Evolutionary conservation across 2,113 vertebrate species (phyloP).

Genomic region (Dromas ardeola): DNA sequence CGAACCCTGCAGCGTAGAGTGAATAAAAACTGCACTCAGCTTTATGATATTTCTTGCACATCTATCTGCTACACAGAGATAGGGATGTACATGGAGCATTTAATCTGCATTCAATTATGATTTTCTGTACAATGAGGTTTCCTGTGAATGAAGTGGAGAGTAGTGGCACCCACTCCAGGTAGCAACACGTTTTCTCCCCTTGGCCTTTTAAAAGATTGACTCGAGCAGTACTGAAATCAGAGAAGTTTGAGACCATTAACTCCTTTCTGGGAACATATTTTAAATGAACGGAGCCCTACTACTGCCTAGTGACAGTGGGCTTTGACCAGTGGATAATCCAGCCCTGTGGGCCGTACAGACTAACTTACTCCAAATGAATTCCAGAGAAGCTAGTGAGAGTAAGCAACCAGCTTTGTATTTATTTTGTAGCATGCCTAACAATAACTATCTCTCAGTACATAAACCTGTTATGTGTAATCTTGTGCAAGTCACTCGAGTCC

Average conservation of each 20-base stretch:
- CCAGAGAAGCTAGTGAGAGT: background rate
- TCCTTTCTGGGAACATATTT: background rate
- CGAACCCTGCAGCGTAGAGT: background rate
- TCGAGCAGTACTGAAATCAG: background rate
- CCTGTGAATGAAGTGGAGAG: background rate
- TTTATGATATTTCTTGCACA: background rate
- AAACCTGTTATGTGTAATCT: background rate
- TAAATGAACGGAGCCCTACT: background rate
- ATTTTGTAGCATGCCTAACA: background rate
- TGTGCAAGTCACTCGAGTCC: background rate
- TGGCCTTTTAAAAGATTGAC: background rate
- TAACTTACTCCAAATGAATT: background rate
- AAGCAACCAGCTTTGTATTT: background rate
- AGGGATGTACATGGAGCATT: background rate
- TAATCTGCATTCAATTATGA: background rate
- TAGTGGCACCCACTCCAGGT: accelerated
- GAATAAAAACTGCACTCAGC: background rate
- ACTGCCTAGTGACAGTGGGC: background rate
- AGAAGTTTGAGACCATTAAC: background rate
- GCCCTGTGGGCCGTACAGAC: background rate
- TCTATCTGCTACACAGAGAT: background rate
- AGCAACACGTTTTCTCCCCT: background rate
- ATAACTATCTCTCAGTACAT: background rate
- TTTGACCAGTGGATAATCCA: background rate
- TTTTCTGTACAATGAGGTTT: background rate